A percentile compares a stretch with the other conserved stretches of the same genome.
phyloP scores from a whole-genome alignment of 2,888 invertebrate species.

The Melieria picta region DNA sequence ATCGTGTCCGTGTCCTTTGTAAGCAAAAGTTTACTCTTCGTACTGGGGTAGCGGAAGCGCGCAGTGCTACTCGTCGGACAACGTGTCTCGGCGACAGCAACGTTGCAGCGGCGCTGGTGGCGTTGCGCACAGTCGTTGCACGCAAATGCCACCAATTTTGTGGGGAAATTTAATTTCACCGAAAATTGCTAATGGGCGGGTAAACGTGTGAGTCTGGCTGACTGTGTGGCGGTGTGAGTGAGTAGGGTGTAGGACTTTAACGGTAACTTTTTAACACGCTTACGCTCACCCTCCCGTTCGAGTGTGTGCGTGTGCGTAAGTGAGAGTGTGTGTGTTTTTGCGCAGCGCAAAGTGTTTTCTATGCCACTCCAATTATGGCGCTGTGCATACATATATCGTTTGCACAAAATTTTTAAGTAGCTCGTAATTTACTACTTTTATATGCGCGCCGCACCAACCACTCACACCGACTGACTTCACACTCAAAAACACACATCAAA shows the following conservation, averaged over 20 bases:
- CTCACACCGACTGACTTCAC: neutral
- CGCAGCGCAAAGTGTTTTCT: neutral
- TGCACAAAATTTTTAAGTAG: constrained; percentile 34
- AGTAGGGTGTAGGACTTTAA: neutral
- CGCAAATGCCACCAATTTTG: constrained; percentile 25
- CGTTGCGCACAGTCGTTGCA: neutral
- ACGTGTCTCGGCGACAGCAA: too few species aligned
- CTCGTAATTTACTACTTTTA: constrained; percentile 35
- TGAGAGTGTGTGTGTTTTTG: constrained; percentile 1
- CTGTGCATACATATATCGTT: neutral
- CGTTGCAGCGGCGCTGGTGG: too few species aligned
- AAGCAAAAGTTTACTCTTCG: too few species aligned
- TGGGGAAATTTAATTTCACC: constrained; percentile 19
- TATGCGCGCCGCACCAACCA: constrained; percentile 12
- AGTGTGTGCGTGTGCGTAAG: neutral
- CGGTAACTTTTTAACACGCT: too few species aligned
- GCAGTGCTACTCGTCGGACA: too few species aligned
- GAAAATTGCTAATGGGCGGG: constrained; percentile 14
- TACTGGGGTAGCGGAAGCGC: too few species aligned
- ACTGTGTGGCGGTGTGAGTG: neutral
- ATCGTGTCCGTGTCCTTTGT: too few species aligned
- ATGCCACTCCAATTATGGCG: neutral
- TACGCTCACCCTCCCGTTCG: neutral
- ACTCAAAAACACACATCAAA: constrained; percentile 6
- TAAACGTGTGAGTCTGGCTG: too few species aligned